A percentile compares a stretch with the other conserved stretches of the same genome.
These are phyloP conservation scores for Anhinga rufa DNA, from an alignment of 2,113 vertebrate species.

Conservation along the genomic window DNA sequence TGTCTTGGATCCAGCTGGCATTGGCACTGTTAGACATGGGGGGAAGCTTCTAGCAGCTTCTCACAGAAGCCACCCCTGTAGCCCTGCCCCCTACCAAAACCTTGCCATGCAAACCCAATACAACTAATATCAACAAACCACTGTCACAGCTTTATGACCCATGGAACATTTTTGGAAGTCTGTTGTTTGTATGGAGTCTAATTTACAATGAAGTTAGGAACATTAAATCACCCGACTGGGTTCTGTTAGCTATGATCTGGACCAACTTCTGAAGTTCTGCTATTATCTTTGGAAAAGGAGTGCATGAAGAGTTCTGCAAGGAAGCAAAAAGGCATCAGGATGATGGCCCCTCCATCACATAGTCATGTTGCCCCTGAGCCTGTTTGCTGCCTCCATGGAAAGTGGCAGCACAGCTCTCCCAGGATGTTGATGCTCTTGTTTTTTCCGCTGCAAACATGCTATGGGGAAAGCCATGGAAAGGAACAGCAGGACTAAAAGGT, in stretches of 20 bases:
- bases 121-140: neutral
- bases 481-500: neutral
- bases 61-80: no score
- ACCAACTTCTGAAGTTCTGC: neutral
- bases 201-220: neutral
- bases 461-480: neutral
- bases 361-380: neutral
- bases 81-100: neutral
- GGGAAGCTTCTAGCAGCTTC: no score
- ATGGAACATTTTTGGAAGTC: neutral
- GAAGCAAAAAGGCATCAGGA: neutral
- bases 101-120: neutral
- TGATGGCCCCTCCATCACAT: fast-evolving
- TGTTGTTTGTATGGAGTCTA: neutral
- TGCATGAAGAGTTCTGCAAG: neutral
- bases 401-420: neutral
- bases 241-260: neutral
- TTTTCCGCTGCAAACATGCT: neutral
- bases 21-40: no score
- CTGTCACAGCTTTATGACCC: neutral
- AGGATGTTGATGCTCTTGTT: neutral
- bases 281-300: neutral
- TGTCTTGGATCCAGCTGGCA: no score
- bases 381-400: fast-evolving
- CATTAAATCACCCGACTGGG: neutral